Base-by-base conservation (phyloP, 1,140 invertebrate species). In the Drosophila sp. region DNA sequence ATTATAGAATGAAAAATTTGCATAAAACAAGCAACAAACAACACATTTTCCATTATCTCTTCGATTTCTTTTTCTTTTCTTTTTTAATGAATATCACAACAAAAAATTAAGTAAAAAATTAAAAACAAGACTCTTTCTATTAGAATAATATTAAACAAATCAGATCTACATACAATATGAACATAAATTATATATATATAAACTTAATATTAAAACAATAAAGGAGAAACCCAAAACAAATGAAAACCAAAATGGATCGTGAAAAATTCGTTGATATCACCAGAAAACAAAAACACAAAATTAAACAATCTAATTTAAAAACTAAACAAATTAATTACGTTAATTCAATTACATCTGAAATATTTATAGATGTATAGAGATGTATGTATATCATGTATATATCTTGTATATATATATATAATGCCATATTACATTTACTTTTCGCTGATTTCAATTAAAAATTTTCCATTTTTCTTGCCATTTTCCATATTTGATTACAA, bases 201-300 rank as follows among this genome's bases (percentile, higher is more conserved):
- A 60, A 76, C 44, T 74, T 50, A 76, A 57, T 17, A 50, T 50
- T 66, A 35, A 79, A 67, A 54, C 33, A 38, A 38, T 33, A 50
- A 35, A 60, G 17, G 54, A 17, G 35, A 60, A 47, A 66, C 41
- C 27, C 17, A 57, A 32, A 44, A 25, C 1, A 11, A 25, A 38
- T 23, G 25, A 50, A n/a, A 44, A 32, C 35, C 17, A 17, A 32
- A 54, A 58, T 63, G 71, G 66, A 74, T 79, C 68, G 77, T 77
- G 69, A 87, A 89, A 86, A 89, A 89, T 89, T 89, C 84, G 84
- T 89, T 89, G 84, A 89, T 89, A 89, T 89, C 84, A 89, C 85
- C 77, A 80, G 77, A 87, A 77, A 87, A 74, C 83, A 84, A 89
- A 84, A 63, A 83, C 1, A 17, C 23, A 58, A 38, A 89, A 54